These are phyloP conservation scores for Mirounga angustirostris DNA, from an alignment of 2,113 vertebrate species.

Conservation along the genomic window DNA sequence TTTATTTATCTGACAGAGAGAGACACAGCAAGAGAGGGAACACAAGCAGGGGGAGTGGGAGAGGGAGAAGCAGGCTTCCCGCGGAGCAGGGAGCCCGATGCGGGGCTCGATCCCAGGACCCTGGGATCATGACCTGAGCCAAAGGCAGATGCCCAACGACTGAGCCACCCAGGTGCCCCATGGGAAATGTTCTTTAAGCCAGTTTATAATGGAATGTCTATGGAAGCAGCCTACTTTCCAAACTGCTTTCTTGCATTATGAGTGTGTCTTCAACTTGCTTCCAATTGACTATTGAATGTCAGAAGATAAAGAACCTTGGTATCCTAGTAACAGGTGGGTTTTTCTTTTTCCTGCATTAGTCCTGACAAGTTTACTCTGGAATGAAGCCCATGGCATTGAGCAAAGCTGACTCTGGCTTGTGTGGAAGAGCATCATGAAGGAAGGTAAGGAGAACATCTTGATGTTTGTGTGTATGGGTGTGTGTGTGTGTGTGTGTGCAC, in stretches of 20 bases:
- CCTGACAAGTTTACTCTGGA: conserved; percentile 32
- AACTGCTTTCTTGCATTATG: neutral
- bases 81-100: too few relatives aligned
- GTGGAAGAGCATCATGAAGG: neutral
- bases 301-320: conserved; percentile 55
- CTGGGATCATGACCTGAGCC: too few relatives aligned
- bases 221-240: conserved; percentile 31
- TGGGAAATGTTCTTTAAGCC: neutral
- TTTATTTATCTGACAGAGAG: too few relatives aligned
- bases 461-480: neutral
- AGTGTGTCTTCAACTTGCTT: conserved; percentile 22
- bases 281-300: conserved; percentile 39
- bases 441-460: neutral
- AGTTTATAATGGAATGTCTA: neutral
- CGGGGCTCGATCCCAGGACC: too few relatives aligned
- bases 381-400: neutral
- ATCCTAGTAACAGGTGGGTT: conserved; percentile 56
- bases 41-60: too few relatives aligned
- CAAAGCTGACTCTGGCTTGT: neutral
- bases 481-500: neutral
- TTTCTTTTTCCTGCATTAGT: neutral
- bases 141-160: too few relatives aligned
- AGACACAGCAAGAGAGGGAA: too few relatives aligned
- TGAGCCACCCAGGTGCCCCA: too few relatives aligned
- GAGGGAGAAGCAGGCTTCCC: too few relatives aligned